Evolutionary conservation across 2,888 invertebrate genomes (phyloP).

Genomic region (Lycia hirtaria): DNA sequence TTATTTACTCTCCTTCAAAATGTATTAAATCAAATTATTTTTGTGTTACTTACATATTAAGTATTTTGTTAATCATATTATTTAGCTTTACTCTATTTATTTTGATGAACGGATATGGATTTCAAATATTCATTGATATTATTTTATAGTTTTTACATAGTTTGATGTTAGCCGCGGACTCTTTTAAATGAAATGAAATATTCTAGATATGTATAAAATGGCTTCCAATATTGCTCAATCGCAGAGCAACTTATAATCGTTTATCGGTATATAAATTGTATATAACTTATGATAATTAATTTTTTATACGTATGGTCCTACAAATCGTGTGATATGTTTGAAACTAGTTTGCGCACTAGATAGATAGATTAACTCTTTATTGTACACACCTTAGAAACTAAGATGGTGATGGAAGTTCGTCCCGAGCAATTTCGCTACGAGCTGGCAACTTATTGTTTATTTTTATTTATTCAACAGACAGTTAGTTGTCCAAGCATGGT

Average conservation of each 20-base stretch:
- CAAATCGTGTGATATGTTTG: not conserved
- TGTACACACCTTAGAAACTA: too few species aligned
- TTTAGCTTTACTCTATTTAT: conserved; percentile 57
- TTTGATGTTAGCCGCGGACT: conserved; percentile 5
- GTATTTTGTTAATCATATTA: conserved; percentile 37
- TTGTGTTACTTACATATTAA: conserved; percentile 3
- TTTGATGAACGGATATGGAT: conserved; percentile 39
- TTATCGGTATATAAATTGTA: conserved; percentile 32
- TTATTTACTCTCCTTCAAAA: conserved; percentile 29
- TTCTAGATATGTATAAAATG: conserved; percentile 39
- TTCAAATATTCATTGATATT: conserved; percentile 14
- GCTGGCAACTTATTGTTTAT: not conserved
- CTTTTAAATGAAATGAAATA: conserved; percentile 9
- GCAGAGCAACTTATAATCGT: conserved; percentile 28
- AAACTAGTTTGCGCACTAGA: not conserved
- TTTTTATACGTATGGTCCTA: conserved; percentile 25
- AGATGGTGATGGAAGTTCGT: too few species aligned
- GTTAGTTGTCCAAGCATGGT: too few species aligned
- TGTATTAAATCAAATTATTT: conserved; percentile 30
- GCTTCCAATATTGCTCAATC: conserved; percentile 72
- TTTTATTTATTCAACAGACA: too few species aligned
- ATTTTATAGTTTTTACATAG: conserved; percentile 13
- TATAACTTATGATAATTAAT: conserved; percentile 29
- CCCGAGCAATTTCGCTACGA: too few species aligned
- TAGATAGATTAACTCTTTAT: too few species aligned